Evolutionary conservation across 2,113 vertebrate species (phyloP).

Genomic region (Grus americana): DNA sequence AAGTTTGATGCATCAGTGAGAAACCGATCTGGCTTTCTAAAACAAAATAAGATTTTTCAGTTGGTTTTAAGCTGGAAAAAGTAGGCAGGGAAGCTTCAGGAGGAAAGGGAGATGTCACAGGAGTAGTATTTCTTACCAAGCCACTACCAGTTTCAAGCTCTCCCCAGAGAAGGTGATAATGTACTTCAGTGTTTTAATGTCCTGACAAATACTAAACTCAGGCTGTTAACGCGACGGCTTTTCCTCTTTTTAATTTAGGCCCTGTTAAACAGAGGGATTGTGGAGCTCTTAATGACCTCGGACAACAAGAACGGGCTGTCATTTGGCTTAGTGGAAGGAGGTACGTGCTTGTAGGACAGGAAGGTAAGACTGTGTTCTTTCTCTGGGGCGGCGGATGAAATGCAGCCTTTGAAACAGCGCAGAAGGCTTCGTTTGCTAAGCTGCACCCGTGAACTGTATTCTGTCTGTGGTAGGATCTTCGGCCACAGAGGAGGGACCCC

Average conservation of each 20-base stretch:
- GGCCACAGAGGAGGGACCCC: not conserved
- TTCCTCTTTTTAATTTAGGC: slow-evolving; percentile 72
- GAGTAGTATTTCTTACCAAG: not conserved
- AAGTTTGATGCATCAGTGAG: not conserved
- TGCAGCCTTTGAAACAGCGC: not conserved
- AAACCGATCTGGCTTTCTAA: not conserved
- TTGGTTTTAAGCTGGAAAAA: not conserved
- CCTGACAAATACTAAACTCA: not conserved
- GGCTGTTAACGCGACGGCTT: not conserved
- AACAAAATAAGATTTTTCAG: not conserved
- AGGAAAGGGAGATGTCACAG: not conserved
- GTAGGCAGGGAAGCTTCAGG: not conserved
- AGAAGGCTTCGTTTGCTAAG: fast-evolving
- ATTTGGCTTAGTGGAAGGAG: slow-evolving; percentile 82
- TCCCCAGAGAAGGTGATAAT: not conserved
- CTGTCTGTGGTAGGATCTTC: not conserved
- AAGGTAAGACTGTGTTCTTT: not conserved
- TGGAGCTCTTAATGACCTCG: slow-evolving; percentile 87
- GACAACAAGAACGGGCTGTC: slow-evolving; percentile 79
- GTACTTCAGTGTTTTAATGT: not conserved
- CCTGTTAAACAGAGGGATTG: slow-evolving; percentile 81
- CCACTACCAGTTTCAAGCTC: not conserved
- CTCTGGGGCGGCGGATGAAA: not conserved
- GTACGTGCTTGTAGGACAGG: slow-evolving; percentile 65
- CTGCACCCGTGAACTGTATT: not conserved